These are phyloP conservation scores for Eciton burchellii DNA, from an alignment of 1,140 invertebrate genomes.

Conservation along the genomic window DNA sequence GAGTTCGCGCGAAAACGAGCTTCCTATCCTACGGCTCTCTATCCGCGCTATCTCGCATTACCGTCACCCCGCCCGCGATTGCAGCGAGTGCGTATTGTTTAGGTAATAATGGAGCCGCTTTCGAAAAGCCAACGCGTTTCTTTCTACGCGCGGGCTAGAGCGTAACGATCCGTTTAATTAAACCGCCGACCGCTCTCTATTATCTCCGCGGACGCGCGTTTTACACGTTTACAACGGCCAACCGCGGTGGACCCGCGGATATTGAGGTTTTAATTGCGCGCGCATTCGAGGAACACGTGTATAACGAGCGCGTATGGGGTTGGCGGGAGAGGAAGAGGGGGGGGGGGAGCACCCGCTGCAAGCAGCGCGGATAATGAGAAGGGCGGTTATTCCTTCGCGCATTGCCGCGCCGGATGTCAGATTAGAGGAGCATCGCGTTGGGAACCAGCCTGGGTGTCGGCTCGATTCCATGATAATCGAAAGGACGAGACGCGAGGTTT, in stretches of 20 bases:
- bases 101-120: background rate
- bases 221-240: too few relatives aligned
- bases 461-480: background rate
- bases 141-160: background rate
- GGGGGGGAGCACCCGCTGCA: too few relatives aligned
- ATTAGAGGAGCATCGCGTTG: background rate
- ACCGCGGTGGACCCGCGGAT: too few relatives aligned
- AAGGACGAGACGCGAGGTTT: background rate
- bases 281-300: slow-evolving; percentile 5
- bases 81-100: background rate
- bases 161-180: slow-evolving; percentile 45
- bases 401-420: background rate
- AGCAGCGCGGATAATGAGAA: background rate
- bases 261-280: slow-evolving; percentile 41
- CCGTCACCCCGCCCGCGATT: background rate
- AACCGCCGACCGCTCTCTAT: background rate
- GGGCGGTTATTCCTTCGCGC: background rate
- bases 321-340: too few relatives aligned
- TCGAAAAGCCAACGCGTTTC: slow-evolving; percentile 1
- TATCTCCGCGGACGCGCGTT: background rate
- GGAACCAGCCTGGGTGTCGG: background rate
- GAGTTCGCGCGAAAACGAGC: background rate
- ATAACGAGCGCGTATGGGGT: too few relatives aligned
- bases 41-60: background rate
- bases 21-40: too few relatives aligned